Conservation (phyloP, 2,888 invertebrate genomes). For the Leucophora obtusa region DNA sequence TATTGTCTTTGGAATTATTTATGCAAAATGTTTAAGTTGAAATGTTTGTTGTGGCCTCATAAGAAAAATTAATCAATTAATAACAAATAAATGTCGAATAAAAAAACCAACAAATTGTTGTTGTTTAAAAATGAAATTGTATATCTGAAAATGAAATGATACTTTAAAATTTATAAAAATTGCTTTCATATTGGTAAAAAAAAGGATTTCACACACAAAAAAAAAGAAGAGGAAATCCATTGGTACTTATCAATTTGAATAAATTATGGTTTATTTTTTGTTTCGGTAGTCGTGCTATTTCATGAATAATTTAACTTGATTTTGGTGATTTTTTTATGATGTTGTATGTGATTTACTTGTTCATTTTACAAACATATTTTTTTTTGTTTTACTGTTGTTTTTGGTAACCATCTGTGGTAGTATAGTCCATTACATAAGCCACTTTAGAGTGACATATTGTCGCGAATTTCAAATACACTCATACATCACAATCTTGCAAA, state of each 20-base stretch:
- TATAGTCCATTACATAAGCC: constrained; percentile 57
- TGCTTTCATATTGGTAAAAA: constrained; percentile 5
- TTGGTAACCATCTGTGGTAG: constrained; percentile 46
- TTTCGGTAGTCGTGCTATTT: constrained; percentile 39
- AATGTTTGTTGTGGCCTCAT: constrained; percentile 1
- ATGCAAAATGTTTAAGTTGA: constrained; percentile 62
- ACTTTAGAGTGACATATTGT: constrained; percentile 63
- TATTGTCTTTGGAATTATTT: constrained; percentile 63
- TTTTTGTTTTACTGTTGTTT: constrained; percentile 13
- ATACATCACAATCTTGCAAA: constrained; percentile 7
- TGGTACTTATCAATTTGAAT: constrained; percentile 61
- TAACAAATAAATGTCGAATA: constrained; percentile 53
- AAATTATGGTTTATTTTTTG: constrained; percentile 43
- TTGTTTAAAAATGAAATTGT: constrained; percentile 7
- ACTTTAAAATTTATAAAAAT: constrained; percentile 60
- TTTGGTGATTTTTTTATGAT: constrained; percentile 18
- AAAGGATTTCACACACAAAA: not conserved
- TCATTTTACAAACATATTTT: constrained; percentile 31
- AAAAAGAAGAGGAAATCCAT: constrained; percentile 29
- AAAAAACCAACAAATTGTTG: constrained; percentile 15
- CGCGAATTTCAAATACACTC: constrained; percentile 60
- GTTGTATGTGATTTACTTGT: constrained; percentile 42
- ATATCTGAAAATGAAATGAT: constrained; percentile 29
- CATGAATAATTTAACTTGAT: constrained; percentile 57
- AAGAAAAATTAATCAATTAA: constrained; percentile 64